These are phyloP conservation scores for Hucho hucho DNA, from an alignment of 2,113 vertebrate species.

Conservation along the genomic window DNA sequence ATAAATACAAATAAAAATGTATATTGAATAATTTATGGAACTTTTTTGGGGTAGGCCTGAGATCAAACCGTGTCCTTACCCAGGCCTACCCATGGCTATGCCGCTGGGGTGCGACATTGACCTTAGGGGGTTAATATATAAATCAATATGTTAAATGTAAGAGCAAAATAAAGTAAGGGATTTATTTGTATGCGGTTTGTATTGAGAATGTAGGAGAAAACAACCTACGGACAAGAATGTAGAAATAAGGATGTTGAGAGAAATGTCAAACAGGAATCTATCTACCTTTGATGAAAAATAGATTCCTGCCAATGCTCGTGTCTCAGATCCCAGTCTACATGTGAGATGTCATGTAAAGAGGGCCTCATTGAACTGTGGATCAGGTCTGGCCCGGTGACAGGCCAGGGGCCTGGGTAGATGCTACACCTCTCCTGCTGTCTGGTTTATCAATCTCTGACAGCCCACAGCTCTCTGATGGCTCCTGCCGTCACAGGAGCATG, in stretches of 20 bases:
- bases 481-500: conserved; percentile 64
- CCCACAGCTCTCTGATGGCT: conserved; percentile 54
- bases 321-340: conserved; percentile 12
- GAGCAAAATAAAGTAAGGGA: background rate
- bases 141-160: background rate
- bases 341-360: conserved; percentile 9
- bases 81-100: too few species aligned
- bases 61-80: too few species aligned
- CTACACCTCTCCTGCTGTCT: conserved; percentile 32
- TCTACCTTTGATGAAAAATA: conserved; percentile 1
- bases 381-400: conserved; percentile 25
- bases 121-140: background rate
- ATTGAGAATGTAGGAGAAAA: background rate
- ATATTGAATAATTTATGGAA: too few species aligned
- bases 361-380: conserved; percentile 31
- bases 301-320: background rate
- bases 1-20: too few species aligned
- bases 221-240: background rate
- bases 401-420: conserved; percentile 40
- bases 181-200: background rate
- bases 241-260: background rate
- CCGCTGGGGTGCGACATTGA: too few species aligned
- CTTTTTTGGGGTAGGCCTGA: too few species aligned
- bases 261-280: background rate
- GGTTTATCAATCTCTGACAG: conserved; percentile 58